These are phyloP conservation scores for Hucho hucho DNA, from an alignment of 2,113 vertebrate species.

Conservation along the genomic window DNA sequence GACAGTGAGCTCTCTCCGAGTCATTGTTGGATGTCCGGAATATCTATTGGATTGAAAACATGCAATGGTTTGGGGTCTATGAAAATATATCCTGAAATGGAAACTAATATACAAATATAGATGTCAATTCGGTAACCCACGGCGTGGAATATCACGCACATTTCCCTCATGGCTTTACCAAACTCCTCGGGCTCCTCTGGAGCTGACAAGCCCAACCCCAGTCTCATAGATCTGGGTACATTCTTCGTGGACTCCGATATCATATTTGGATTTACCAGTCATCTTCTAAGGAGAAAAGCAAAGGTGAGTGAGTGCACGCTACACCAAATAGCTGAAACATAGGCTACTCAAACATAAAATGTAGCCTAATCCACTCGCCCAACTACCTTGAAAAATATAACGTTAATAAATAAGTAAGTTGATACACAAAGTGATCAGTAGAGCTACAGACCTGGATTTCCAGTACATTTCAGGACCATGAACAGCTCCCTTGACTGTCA, in stretches of 20 bases:
- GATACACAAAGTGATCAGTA: neutral
- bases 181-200: conserved; percentile 81
- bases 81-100: conserved; percentile 59
- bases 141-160: conserved; percentile 60
- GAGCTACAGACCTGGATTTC: neutral
- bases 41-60: conserved; percentile 49
- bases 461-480: conserved; percentile 50
- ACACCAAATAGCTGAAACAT: neutral
- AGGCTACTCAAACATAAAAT: neutral
- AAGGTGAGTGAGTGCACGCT: conserved; percentile 74
- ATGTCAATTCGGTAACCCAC: conserved; percentile 48
- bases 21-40: conserved; percentile 63
- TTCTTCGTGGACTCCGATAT: conserved; percentile 95
- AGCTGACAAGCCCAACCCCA: conserved; percentile 80
- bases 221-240: conserved; percentile 89
- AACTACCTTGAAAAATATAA: too few species aligned
- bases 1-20: conserved; percentile 49
- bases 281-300: conserved; percentile 87
- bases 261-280: conserved; percentile 97
- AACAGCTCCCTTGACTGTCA: conserved; percentile 32
- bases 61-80: conserved; percentile 49
- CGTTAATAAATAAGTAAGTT: neutral
- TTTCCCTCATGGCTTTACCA: conserved; percentile 84
- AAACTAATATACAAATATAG: conserved; percentile 49
- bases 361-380: neutral